These are phyloP conservation scores for Amphipoea oculea DNA, from an alignment of 2,888 invertebrate genomes.

Conservation along the genomic window DNA sequence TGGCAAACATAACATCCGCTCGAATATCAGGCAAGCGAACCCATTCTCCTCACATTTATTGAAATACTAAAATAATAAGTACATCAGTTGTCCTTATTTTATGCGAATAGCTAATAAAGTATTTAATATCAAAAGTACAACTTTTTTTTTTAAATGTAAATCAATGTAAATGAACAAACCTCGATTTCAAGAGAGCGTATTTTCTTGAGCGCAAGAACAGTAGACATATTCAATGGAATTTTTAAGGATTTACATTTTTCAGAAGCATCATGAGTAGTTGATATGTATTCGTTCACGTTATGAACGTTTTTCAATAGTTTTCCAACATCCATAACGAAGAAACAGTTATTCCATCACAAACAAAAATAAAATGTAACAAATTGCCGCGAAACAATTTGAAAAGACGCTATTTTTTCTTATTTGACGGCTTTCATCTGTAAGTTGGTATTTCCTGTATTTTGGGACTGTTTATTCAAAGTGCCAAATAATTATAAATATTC, in stretches of 20 bases:
- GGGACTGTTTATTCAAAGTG: neutral
- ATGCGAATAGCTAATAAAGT: neutral
- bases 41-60: constrained; percentile 80
- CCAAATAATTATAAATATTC: neutral
- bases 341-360: constrained; percentile 41
- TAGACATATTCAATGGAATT: constrained; percentile 78
- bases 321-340: constrained; percentile 76
- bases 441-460: constrained; percentile 58
- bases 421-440: constrained; percentile 21
- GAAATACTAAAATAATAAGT: constrained; percentile 75
- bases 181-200: constrained; percentile 80
- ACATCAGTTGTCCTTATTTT: neutral
- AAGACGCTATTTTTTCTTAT: constrained; percentile 58
- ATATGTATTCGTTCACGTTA: constrained; percentile 76
- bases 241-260: constrained; percentile 68
- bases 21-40: constrained; percentile 77
- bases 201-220: constrained; percentile 79
- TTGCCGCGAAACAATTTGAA: constrained; percentile 72
- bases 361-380: constrained; percentile 34
- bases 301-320: constrained; percentile 74
- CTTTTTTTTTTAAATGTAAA: neutral
- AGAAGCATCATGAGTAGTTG: constrained; percentile 72
- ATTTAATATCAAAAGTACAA: neutral
- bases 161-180: constrained; percentile 67
- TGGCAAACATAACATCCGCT: constrained; percentile 74